Base-by-base conservation (phyloP, 1,140 invertebrate genomes). In the Rhagoletis zephyria region DNA sequence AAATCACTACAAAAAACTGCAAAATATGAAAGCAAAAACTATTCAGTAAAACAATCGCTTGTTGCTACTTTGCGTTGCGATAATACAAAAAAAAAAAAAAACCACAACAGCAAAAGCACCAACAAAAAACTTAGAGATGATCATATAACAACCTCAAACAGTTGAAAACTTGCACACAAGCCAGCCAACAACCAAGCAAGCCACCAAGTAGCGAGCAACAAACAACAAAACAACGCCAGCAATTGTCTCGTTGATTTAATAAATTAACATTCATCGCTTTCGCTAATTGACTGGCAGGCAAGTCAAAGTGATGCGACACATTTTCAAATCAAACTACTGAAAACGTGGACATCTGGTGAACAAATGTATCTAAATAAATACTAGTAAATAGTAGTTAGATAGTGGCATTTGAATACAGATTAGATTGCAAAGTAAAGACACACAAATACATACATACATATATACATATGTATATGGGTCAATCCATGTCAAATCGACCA, bases 241-340 rank as follows among this genome's bases (percentile, higher is more conserved):
- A 81, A 81, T 81, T 81, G 45, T 81, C 74, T 81, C 74, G 48
- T 81, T 81, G 74, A 56, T 81, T 56, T 81, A 81, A 56, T 81
- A 81, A 81, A 81, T 81, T 81, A 81, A 81, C 74, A 81, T 81
- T 81, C 74, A 81, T 81, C 74, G 74, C 74, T 81, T 81, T 81
- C 74, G 74, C 74, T 81, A 81, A 81, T 81, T 81, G 74, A 81
- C 74, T 81, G 74, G 74, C 74, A 81, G 74, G 74, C 74, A 81
- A 56, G 74, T 81, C 74, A 81, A 81, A 81, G 74, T 81, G 74
- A 81, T 59, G 74, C 74, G 74, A 81, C 74, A 81, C 74, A 81
- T 81, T 81, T 81, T 81, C 74, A 81, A 81, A 81, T 81, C 74
- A 81, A 81, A 81, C 74, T 81, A 56, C 74, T 81, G 30, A 81